These are phyloP conservation scores for Oceanites oceanicus DNA, from an alignment of 2,113 vertebrate genomes.

Conservation along the genomic window DNA sequence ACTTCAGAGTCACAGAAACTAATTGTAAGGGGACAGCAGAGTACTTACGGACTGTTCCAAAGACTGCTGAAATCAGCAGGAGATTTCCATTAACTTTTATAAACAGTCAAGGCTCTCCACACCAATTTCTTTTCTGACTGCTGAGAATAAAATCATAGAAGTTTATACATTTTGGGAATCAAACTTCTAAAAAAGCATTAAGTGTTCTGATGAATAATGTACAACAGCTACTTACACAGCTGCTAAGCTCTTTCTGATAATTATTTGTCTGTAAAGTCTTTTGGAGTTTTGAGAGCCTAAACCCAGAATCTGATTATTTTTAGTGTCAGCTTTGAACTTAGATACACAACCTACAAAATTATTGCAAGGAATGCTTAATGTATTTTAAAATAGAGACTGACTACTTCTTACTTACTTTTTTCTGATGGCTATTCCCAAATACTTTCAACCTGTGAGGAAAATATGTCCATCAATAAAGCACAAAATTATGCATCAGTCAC, in stretches of 20 bases:
- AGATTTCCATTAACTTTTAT: background rate
- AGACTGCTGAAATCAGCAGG: background rate
- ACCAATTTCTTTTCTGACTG: background rate
- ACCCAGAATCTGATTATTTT: slow-evolving; percentile 16
- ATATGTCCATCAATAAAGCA: background rate
- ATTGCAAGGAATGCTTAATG: background rate
- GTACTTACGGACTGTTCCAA: background rate
- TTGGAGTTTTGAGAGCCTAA: background rate
- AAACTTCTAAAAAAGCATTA: slow-evolving; percentile 21
- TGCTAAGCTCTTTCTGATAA: background rate
- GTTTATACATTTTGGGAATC: background rate
- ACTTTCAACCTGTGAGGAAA: background rate
- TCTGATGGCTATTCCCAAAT: background rate
- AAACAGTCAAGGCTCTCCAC: background rate
- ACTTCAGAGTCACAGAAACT: background rate
- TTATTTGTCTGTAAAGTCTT: slow-evolving; percentile 6
- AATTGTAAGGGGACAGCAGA: background rate
- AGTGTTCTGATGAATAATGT: slow-evolving; percentile 35
- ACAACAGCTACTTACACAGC: background rate
- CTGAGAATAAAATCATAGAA: slow-evolving; percentile 2
- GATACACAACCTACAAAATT: background rate
- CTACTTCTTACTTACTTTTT: background rate
- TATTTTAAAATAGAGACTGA: background rate
- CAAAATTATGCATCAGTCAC: background rate
- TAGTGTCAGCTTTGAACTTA: background rate